Evolutionary conservation across 1,140 invertebrate species (phyloP).

Genomic region (Lasaia peninsularis): DNA sequence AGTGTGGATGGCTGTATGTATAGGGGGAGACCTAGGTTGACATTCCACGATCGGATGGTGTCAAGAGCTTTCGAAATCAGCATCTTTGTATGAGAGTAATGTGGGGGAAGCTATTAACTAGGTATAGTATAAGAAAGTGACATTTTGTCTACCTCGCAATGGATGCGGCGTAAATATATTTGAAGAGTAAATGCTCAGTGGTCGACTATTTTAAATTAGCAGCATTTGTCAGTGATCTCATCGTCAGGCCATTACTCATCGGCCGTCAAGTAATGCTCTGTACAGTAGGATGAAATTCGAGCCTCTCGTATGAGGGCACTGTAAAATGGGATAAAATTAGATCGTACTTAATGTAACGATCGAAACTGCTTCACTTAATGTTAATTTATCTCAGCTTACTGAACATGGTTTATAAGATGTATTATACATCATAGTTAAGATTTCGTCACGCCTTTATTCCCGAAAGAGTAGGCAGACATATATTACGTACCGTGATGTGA

Average conservation of each 20-base stretch:
- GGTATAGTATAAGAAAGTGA: too few species aligned
- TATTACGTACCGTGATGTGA: neutral
- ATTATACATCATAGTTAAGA: too few species aligned
- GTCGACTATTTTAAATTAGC: constrained; percentile 49
- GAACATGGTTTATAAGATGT: neutral
- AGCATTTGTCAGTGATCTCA: constrained; percentile 62
- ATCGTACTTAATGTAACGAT: neutral
- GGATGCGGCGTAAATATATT: too few species aligned
- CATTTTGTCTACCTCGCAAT: too few species aligned
- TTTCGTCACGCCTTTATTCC: too few species aligned
- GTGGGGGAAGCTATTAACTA: too few species aligned
- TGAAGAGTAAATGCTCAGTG: constrained; percentile 11
- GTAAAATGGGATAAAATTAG: constrained; percentile 7
- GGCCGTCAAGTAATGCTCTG: constrained; percentile 34
- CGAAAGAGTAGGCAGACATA: too few species aligned
- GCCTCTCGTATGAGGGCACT: constrained; percentile 12
- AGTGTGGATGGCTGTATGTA: too few species aligned
- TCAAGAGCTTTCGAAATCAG: too few species aligned
- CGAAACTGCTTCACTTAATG: constrained; percentile 6
- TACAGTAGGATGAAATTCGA: constrained; percentile 35
- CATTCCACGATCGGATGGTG: too few species aligned
- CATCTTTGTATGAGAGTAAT: too few species aligned
- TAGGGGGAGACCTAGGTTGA: too few species aligned
- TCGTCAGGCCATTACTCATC: constrained; percentile 56
- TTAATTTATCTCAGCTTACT: constrained; percentile 2